These are phyloP conservation scores for Notarius lentiginosus DNA, from an alignment of 2,113 vertebrate species.

Conservation along the genomic window DNA sequence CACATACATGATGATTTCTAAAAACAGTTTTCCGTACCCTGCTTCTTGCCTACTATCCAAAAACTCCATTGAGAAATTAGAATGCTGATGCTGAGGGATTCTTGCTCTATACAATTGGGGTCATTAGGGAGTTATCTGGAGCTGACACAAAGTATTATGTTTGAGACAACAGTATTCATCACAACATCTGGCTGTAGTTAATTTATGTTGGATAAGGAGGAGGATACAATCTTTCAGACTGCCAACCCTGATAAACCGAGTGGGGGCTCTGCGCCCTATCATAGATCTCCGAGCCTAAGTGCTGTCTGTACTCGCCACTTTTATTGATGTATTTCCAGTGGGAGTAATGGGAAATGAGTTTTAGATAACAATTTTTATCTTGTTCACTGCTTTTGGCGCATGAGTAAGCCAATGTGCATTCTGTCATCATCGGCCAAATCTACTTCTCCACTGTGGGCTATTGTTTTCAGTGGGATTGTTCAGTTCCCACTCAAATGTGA, in stretches of 20 bases:
- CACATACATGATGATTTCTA: background rate
- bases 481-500: constrained; percentile 21
- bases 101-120: no score
- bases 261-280: background rate
- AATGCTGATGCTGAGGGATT: constrained; percentile 8
- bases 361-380: constrained; percentile 22
- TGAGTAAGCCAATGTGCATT: background rate
- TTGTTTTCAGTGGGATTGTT: constrained; percentile 26
- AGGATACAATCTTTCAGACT: background rate
- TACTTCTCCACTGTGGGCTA: background rate
- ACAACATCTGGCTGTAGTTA: background rate
- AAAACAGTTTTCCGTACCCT: background rate
- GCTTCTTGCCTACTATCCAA: constrained; percentile 12
- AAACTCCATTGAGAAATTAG: constrained; percentile 10
- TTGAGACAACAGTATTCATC: background rate
- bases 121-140: background rate
- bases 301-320: background rate
- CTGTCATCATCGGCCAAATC: constrained; percentile 35
- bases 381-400: constrained; percentile 15
- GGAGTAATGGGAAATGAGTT: constrained; percentile 15
- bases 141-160: background rate
- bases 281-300: background rate
- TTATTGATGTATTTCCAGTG: constrained; percentile 10
- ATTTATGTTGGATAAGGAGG: background rate
- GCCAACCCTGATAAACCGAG: background rate